phyloP scores from a whole-genome alignment of 1,140 invertebrate genomes.

The Ceratosolen fusciceps region DNA sequence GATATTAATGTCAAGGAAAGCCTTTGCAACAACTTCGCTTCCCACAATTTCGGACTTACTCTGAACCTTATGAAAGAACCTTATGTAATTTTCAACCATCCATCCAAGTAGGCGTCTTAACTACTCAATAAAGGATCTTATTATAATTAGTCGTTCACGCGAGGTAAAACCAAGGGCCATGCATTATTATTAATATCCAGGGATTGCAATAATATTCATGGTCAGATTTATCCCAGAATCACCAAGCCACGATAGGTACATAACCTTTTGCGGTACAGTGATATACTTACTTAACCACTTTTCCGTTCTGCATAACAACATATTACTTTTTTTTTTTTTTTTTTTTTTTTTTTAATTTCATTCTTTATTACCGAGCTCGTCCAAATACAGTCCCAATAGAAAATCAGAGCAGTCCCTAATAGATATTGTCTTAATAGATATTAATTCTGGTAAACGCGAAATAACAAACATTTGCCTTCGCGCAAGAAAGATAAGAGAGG shows the following conservation, averaged over 20 bases:
- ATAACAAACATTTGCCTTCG: not conserved
- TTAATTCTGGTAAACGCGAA: not conserved
- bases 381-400: not conserved
- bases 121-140: too few species aligned
- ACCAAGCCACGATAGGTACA: not conserved
- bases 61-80: not conserved
- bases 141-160: not conserved
- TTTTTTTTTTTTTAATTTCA: too few species aligned
- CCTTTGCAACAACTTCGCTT: not conserved
- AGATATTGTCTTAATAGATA: not conserved
- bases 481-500: too few species aligned
- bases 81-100: conserved; percentile 12
- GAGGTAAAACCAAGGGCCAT: not conserved
- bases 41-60: not conserved
- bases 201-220: not conserved
- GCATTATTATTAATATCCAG: not conserved
- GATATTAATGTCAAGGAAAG: not conserved
- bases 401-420: not conserved
- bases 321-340: too few species aligned
- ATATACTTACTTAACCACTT: not conserved
- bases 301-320: not conserved
- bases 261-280: not conserved
- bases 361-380: not conserved
- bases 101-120: too few species aligned
- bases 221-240: not conserved